These are phyloP conservation scores for Pomatostomus ruficeps DNA, from an alignment of 2,113 vertebrate species.

Conservation along the genomic window DNA sequence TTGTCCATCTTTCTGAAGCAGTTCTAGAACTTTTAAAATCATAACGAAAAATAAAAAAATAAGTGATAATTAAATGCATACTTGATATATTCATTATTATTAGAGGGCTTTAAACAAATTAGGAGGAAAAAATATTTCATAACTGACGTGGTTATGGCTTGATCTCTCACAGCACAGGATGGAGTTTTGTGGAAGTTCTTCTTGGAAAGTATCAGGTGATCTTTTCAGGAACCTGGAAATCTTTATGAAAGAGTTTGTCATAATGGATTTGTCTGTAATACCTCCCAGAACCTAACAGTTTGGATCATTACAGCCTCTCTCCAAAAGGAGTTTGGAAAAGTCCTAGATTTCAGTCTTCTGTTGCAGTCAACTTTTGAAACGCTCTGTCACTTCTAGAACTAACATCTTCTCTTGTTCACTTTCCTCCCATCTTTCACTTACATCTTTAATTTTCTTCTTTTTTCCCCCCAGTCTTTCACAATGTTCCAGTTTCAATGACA, in stretches of 20 bases:
- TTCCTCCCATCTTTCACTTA: not conserved
- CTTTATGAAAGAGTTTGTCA: not conserved
- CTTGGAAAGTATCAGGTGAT: not conserved
- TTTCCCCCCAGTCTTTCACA: fast-evolving
- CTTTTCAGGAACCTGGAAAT: not conserved
- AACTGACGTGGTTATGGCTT: not conserved
- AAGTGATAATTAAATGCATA: not conserved
- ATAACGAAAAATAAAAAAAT: not conserved
- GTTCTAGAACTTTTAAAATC: not conserved
- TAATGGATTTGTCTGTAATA: not conserved
- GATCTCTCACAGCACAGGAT: not conserved
- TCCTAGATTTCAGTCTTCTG: not conserved
- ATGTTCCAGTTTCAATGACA: not conserved
- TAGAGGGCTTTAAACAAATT: not conserved
- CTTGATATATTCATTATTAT: not conserved
- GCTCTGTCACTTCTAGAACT: not conserved
- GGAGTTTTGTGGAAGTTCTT: fast-evolving
- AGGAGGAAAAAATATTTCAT: not conserved
- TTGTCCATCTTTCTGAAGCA: not conserved
- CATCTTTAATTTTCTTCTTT: not conserved
- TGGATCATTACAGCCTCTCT: not conserved
- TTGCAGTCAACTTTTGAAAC: not conserved
- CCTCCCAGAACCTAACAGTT: not conserved
- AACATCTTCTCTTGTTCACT: not conserved
- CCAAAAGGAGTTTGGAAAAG: not conserved